Conservation (phyloP, 2,797 vertebrate genomes). For the Prunella strophiata region DNA sequence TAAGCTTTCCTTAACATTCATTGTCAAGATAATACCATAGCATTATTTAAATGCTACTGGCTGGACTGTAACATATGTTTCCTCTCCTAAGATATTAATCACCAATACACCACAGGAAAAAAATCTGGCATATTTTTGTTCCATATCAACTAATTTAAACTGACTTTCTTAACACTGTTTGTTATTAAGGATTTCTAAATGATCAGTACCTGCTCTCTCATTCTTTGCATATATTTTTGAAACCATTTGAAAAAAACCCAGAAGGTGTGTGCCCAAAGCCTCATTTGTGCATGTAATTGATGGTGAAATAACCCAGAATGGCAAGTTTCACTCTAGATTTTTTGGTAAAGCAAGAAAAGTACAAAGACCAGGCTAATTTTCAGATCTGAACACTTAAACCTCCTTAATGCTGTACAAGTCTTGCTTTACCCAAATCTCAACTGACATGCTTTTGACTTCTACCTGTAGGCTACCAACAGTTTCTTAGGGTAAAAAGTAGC, state of each 20-base stretch:
- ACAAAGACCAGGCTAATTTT: background rate
- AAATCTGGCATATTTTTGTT: background rate
- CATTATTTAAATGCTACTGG: background rate
- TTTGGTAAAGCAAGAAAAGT: conserved; percentile 9
- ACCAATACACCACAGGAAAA: background rate
- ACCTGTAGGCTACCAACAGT: conserved; percentile 67
- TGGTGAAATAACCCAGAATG: conserved; percentile 27
- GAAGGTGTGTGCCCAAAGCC: background rate
- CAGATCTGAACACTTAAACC: background rate
- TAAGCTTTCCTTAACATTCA: background rate
- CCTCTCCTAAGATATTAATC: background rate
- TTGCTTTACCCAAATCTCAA: conserved; percentile 50
- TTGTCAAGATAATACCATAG: background rate
- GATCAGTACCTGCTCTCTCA: background rate
- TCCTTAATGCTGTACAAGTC: background rate
- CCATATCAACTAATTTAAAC: background rate
- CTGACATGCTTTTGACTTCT: conserved; percentile 60
- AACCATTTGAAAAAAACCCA: background rate
- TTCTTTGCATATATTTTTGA: background rate
- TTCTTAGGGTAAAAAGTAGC: conserved; percentile 57
- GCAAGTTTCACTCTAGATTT: conserved; percentile 39
- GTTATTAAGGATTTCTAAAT: background rate
- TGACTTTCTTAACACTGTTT: background rate
- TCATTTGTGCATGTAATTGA: conserved; percentile 8
- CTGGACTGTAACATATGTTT: background rate